Evolutionary conservation across 1,140 invertebrate genomes (phyloP), one percentile per base, ranked within the genome.

Genomic region (Scaptomyza pallida): DNA sequence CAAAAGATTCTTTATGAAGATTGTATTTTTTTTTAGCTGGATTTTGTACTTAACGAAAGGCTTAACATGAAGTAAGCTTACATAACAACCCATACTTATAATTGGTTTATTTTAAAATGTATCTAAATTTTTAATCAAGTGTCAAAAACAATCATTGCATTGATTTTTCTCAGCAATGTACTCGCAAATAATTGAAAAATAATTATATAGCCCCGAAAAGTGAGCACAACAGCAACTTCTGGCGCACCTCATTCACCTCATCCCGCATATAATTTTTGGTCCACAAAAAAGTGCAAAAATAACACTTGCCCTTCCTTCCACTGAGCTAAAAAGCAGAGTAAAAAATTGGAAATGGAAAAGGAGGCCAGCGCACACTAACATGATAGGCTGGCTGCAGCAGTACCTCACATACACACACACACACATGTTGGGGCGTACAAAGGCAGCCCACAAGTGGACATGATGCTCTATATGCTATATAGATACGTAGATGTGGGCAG

Each of bases 301-400:
- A 65, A 51, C 45, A 26, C 30, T 71, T 71, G 52, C 68, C 68
- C 68, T 61, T 65, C 61, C 61, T 51, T 37, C 21, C n/a, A 15
- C 23, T 23, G 35, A 45, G 26, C 37, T 35, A 51, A 69, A 69
- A 54, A 51, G 52, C 15, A 47, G 47, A 48, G 47, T 57, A 41
- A 57, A 44, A 65, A 54, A 44, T 33, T 5, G 21, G 21, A 9
- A 26, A 23, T 6, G 37, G 23, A 21, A 64, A 51, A 51, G 56
- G 62, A 63, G 65, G 61, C 47, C 70, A 79, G 72, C 77, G 62
- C 74, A 82, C 82, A 88, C 81, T 86, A 88, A 86, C 82, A 86
- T 77, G 81, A 86, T 86, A 88, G 81, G 81, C 81, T 86, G 81
- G 54, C 62, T 69, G 69, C 55, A 70, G 35, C 67, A 43, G n/a